Evolutionary conservation across 2,113 vertebrate genomes (phyloP), one percentile per base, ranked within the genome.

Genomic region (Chaetura pelagica): DNA sequence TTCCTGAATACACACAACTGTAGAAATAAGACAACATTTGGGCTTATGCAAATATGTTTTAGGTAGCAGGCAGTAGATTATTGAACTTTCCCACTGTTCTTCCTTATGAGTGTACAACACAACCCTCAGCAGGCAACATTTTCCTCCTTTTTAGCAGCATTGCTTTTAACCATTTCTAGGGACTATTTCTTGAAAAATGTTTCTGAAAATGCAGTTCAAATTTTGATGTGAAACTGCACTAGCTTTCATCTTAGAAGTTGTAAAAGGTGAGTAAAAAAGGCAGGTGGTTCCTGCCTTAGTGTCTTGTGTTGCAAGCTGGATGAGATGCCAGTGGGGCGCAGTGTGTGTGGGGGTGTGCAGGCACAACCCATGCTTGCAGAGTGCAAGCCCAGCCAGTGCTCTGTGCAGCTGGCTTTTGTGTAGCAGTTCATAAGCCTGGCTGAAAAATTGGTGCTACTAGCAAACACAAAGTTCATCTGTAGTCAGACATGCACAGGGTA

Each of bases 211-310:
- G 7, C 34, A 75, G 40, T 76, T 68, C 18, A 19, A 48, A 3
- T 85, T 46, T 83, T 84, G 46, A 83, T 62, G 17, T 61, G 35
- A 66, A 87, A n/a, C 17, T 55, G 7, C 35, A 11, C 11, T 29
- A 42, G 51, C 9, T 24, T 58, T 86, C 55, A 40, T 46, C 18
- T 55, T 73, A 9, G 3, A 63, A 24, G 4, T 30, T 35, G 30
- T 15, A 68, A 64, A 51, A 38, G 10, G 6, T 19, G 10, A 46
- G 18, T 51, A 16, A 63, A 71, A 55, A 57, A 19, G 6, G 24
- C 0, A 0, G 0, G 0, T 12, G 3, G 76, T 83, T 66, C 61
- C 30, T 66, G 40, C 38, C 27, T 17, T 21, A 7, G 16, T 2
- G 13, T 46, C 62, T 61, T 34, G 9, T 9, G 8, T 32, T 76